These are phyloP conservation scores for Protomyctophum bolini DNA, from an alignment of 2,113 vertebrate species.

Conservation along the genomic window DNA sequence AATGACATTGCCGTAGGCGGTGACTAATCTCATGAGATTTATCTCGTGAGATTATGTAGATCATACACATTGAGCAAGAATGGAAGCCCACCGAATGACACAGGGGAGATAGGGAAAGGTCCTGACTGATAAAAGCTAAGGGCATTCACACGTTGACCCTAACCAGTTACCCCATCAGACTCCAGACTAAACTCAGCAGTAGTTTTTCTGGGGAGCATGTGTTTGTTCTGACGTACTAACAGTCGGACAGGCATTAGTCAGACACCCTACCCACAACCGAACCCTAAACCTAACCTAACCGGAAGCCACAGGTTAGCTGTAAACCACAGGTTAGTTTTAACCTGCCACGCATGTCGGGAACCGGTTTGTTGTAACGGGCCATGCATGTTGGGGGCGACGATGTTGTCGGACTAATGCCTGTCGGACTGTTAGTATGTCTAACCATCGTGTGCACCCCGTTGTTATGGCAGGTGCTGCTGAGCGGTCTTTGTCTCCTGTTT, in stretches of 20 bases:
- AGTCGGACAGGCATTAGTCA: no score
- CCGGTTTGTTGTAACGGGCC: no score
- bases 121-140: neutral
- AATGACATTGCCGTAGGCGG: constrained; percentile 15
- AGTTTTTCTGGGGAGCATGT: neutral
- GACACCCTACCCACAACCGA: no score
- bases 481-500: constrained; percentile 26
- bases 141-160: neutral
- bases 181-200: constrained; percentile 14
- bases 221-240: no score
- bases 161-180: constrained; percentile 11
- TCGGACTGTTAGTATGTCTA: no score
- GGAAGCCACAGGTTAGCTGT: no score
- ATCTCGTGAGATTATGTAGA: neutral
- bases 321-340: no score
- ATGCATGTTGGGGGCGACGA: no score
- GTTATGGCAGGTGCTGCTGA: constrained; percentile 51
- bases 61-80: constrained; percentile 4
- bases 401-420: no score
- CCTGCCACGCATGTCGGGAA: no score
- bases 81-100: neutral
- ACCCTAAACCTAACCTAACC: no score
- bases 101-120: neutral
- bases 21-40: neutral
- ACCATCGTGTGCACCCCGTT: no score